These are phyloP conservation scores for Oscheius sp. DNA, from an alignment of 1,140 invertebrate genomes.

Conservation along the genomic window DNA sequence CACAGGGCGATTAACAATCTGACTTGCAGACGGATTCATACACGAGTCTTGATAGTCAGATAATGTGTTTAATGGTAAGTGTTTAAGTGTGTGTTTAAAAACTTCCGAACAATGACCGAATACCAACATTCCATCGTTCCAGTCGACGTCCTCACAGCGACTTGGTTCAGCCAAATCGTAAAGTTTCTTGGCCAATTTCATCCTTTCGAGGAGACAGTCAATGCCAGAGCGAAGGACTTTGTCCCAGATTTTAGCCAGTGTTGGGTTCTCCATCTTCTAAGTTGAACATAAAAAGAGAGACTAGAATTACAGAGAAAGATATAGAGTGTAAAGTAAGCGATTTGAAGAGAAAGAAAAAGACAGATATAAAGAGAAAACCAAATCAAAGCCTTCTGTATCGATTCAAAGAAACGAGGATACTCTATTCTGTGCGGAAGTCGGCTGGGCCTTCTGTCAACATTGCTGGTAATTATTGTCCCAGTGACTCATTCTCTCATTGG, in stretches of 20 bases:
- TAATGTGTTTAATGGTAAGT: too few relatives aligned
- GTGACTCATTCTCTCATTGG: not conserved
- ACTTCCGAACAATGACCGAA: too few relatives aligned
- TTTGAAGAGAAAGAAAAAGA: not conserved
- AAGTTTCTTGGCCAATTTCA: not conserved
- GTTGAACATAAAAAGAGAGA: not conserved
- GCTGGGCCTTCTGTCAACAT: too few relatives aligned
- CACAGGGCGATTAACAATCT: too few relatives aligned
- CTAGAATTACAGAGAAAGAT: not conserved
- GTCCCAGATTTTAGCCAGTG: slow-evolving; percentile 1
- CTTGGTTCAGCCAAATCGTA: slow-evolving; percentile 12
- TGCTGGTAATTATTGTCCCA: too few relatives aligned
- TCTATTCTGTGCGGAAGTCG: not conserved
- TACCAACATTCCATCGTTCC: slow-evolving; percentile 1
- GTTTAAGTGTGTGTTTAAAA: too few relatives aligned
- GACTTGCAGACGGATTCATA: too few relatives aligned
- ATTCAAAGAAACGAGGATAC: too few relatives aligned
- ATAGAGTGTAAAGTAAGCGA: not conserved
- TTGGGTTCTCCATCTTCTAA: slow-evolving; percentile 14
- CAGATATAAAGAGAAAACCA: not conserved
- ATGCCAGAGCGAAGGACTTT: slow-evolving; percentile 19
- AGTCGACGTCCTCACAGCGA: slow-evolving; percentile 9
- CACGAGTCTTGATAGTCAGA: too few relatives aligned
- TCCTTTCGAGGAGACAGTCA: slow-evolving; percentile 18
- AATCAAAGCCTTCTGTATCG: too few relatives aligned